phyloP scores from a whole-genome alignment of 2,888 invertebrate genomes.

The Vannuccia rotundouncinata region DNA sequence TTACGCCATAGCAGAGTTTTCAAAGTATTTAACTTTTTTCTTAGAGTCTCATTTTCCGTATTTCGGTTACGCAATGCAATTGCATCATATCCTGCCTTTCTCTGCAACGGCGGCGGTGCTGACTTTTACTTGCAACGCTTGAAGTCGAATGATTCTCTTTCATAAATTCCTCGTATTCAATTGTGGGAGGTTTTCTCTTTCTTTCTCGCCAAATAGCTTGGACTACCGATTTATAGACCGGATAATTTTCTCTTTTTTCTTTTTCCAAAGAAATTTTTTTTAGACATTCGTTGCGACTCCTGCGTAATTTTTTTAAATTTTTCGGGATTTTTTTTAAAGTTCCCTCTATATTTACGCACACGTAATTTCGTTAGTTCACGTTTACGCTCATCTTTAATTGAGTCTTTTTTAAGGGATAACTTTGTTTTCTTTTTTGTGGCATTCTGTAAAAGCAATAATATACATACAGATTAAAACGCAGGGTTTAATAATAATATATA shows the following conservation, averaged over 20 bases:
- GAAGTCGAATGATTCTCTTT: conserved; percentile 24
- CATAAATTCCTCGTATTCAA: conserved; percentile 15
- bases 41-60: conserved; percentile 19
- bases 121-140: conserved; percentile 23
- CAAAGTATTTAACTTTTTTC: conserved; percentile 14
- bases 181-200: neutral
- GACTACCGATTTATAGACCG: conserved; percentile 22
- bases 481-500: too few species aligned
- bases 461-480: too few species aligned
- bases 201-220: conserved; percentile 15
- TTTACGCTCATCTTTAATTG: too few species aligned
- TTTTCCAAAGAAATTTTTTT: too few species aligned
- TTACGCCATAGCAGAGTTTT: conserved; percentile 20
- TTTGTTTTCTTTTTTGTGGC: too few species aligned
- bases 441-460: too few species aligned
- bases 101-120: neutral
- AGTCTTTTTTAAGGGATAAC: too few species aligned
- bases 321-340: too few species aligned
- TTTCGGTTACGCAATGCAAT: conserved; percentile 1
- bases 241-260: conserved; percentile 14
- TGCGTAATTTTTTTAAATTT: conserved; percentile 1
- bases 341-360: too few species aligned
- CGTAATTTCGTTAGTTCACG: too few species aligned
- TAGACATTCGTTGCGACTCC: neutral
- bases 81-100: conserved; percentile 22